Evolutionary conservation across 2,888 invertebrate species (phyloP).

Genomic region (Pseudanteris insignis): DNA sequence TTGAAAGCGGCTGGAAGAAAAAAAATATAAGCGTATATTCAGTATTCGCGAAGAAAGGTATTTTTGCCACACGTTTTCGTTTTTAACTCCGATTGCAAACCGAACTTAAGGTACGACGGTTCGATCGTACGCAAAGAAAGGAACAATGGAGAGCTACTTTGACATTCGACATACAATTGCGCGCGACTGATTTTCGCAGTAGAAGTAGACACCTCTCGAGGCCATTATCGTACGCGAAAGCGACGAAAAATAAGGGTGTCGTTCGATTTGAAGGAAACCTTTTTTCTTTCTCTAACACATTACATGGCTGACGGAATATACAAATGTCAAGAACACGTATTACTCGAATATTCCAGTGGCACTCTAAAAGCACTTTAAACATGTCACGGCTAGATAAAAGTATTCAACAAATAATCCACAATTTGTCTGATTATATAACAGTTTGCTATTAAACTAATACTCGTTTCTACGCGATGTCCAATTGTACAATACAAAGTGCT

Average conservation of each 20-base stretch:
- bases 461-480: no score
- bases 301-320: constrained; percentile 47
- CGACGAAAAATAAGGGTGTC: constrained; percentile 56
- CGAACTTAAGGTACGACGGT: constrained; percentile 44
- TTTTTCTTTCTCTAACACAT: constrained; percentile 36
- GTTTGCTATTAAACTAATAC: constrained; percentile 24
- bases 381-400: constrained; percentile 42
- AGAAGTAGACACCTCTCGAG: constrained; percentile 51
- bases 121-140: constrained; percentile 45
- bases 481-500: no score
- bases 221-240: constrained; percentile 51
- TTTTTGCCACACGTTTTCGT: constrained; percentile 38
- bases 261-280: constrained; percentile 48
- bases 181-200: constrained; percentile 46
- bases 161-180: constrained; percentile 46
- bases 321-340: constrained; percentile 61
- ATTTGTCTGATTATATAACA: constrained; percentile 37
- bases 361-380: constrained; percentile 45
- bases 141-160: constrained; percentile 48
- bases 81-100: constrained; percentile 38
- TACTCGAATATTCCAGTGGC: constrained; percentile 50
- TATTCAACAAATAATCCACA: constrained; percentile 38
- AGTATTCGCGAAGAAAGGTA: constrained; percentile 28
- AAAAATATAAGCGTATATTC: constrained; percentile 34
- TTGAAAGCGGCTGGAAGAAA: constrained; percentile 3